Percentiles rank a stretch among this genome's conserved stretches.
These are phyloP conservation scores for Orthonychiurus folsomi DNA, from an alignment of 2,888 invertebrate species.

Conservation along the genomic window DNA sequence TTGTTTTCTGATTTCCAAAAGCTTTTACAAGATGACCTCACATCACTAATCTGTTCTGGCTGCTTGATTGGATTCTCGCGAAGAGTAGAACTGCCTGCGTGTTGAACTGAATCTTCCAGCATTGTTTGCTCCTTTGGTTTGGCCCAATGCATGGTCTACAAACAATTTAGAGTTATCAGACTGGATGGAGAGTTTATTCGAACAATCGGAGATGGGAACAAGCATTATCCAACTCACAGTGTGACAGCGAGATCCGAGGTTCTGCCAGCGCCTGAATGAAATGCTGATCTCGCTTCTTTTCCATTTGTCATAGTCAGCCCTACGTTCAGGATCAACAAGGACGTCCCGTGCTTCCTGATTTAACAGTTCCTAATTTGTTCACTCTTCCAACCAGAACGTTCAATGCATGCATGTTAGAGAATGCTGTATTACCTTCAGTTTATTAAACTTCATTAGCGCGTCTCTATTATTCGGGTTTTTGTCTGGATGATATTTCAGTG, in stretches of 20 bases:
- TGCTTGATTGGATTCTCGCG: too few species aligned
- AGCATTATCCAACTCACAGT: not conserved
- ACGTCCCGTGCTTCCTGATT: constrained; percentile 6
- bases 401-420: not conserved
- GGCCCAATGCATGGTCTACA: constrained; percentile 4
- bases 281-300: not conserved
- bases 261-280: not conserved
- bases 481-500: constrained; percentile 3
- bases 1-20: not conserved
- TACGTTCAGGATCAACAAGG: not conserved
- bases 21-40: not conserved
- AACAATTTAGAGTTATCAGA: constrained; percentile 3
- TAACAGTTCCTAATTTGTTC: not conserved
- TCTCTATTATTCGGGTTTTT: not conserved
- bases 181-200: too few species aligned
- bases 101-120: not conserved
- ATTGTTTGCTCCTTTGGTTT: not conserved
- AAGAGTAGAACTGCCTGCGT: too few species aligned
- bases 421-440: not conserved
- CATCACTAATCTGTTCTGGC: constrained; percentile 4
- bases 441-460: not conserved
- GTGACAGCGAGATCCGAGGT: not conserved
- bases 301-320: constrained; percentile 1
- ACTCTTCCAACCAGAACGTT: not conserved
- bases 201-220: too few species aligned